Base-by-base conservation (phyloP, 2,797 vertebrate species). In the Neoniphon sammara region DNA sequence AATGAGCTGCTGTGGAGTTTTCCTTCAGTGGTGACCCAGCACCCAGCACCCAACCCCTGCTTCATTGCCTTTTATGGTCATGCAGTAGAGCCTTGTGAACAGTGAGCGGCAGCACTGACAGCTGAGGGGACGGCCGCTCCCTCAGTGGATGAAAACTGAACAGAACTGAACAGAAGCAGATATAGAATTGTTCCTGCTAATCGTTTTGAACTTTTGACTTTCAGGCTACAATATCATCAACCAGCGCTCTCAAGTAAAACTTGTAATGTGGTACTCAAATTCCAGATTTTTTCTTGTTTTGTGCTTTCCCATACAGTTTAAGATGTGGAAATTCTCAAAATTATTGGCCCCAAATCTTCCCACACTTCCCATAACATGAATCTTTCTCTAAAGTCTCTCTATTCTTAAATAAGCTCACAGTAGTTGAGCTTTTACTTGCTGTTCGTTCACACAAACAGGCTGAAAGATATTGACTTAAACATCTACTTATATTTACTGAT, bases 21-120 rank as follows among this genome's bases (percentile, higher is more conserved):
- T 73, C 57, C 65, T 63, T 20, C 69, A 23, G 62, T 7, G 21
- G 27, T 60, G 59, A 39, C 36, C 59, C 44, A 34, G 66, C 63
- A 31, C 36, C 59, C 49, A 39, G 66, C 75, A 34, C 47, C 21
- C 27, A 4, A 39, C 1, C 68, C 73, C 76, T 8, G 72, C 62
- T 90, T 81, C 20, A 20, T 75, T 62, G 53, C 89, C 87, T 85
- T 89, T 79, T 89, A 90, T 77, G 88, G 87, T 44, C 18, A 55
- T 88, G 89, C 70, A 87, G 83, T 88, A 85, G 61, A 47, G 4
- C 8, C 59, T 3, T 49, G 59, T 70, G 76, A 67, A 77, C 92
- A 64, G 84, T 3, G 80, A 75, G 84, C n/a, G 87, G 91, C 87
- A 89, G 87, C 85, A 88, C 49, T 49, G 58, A 25, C 25, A 61